Evolutionary conservation across 1,140 invertebrate species (phyloP).

Genomic region (Neodiprion fabricii): DNA sequence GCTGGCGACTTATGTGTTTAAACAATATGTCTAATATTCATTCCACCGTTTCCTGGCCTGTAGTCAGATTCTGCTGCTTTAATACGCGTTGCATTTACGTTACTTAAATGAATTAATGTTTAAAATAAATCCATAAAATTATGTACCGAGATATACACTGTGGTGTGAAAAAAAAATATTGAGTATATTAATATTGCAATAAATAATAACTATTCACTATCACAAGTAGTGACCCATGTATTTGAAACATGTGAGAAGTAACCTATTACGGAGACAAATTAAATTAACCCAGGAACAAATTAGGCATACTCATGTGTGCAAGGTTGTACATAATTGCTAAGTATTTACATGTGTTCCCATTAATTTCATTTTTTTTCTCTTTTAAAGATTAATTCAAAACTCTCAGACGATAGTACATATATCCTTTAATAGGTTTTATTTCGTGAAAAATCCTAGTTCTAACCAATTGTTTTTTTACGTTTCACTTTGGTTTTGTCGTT

Average conservation of each 20-base stretch:
- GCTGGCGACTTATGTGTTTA: conserved; percentile 54
- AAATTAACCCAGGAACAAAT: conserved; percentile 1
- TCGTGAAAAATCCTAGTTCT: background rate
- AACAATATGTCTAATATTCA: conserved; percentile 46
- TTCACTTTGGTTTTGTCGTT: background rate
- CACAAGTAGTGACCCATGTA: conserved; percentile 1
- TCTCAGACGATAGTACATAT: no score
- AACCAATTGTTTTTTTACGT: background rate
- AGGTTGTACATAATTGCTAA: conserved; percentile 12
- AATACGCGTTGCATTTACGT: conserved; percentile 39
- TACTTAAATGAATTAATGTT: conserved; percentile 42
- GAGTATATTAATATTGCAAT: conserved; percentile 11
- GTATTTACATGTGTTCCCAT: conserved; percentile 3
- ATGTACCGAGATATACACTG: background rate
- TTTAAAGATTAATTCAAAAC: background rate
- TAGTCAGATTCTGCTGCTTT: conserved; percentile 33
- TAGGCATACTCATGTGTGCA: background rate
- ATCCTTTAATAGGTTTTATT: background rate
- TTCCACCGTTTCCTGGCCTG: conserved; percentile 42
- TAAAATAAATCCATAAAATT: conserved; percentile 15
- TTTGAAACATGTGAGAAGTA: conserved; percentile 6
- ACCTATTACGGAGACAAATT: conserved; percentile 4
- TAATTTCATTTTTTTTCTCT: background rate
- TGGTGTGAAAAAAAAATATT: background rate
- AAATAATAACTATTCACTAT: conserved; percentile 3